phyloP scores from a whole-genome alignment of 2,113 vertebrate species.

The Lipophrys pholis region DNA sequence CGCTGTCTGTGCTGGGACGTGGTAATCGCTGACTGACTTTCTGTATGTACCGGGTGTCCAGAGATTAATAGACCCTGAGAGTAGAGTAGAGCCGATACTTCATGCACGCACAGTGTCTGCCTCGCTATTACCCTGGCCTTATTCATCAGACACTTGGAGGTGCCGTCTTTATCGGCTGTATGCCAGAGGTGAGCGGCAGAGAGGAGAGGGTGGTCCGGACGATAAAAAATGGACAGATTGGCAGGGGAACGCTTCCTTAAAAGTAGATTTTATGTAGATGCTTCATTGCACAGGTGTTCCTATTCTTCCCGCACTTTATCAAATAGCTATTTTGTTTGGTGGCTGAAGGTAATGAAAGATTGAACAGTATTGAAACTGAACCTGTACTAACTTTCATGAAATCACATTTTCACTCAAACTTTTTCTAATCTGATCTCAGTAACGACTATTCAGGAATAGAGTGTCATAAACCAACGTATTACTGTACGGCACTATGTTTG shows the following conservation, averaged over 20 bases:
- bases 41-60: background rate
- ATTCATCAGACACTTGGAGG: slow-evolving; percentile 58
- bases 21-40: slow-evolving; percentile 17
- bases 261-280: background rate
- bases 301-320: background rate
- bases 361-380: background rate
- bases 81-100: slow-evolving; percentile 61
- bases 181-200: slow-evolving; percentile 40
- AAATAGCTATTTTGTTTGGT: background rate
- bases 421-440: too few species aligned
- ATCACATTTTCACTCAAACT: background rate
- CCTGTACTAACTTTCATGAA: background rate
- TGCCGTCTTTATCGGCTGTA: slow-evolving; percentile 22
- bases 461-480: too few species aligned
- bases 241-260: background rate
- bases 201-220: background rate
- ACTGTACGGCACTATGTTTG: too few species aligned
- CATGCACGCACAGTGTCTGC: slow-evolving; percentile 36
- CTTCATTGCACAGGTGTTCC: background rate
- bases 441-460: too few species aligned
- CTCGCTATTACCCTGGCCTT: slow-evolving; percentile 18
- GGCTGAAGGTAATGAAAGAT: background rate
- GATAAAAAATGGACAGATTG: background rate
- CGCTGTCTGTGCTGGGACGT: background rate
- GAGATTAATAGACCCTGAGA: slow-evolving; percentile 58